These are phyloP conservation scores for Cataglyphis cursor DNA, from an alignment of 2,888 invertebrate species.

Conservation along the genomic window DNA sequence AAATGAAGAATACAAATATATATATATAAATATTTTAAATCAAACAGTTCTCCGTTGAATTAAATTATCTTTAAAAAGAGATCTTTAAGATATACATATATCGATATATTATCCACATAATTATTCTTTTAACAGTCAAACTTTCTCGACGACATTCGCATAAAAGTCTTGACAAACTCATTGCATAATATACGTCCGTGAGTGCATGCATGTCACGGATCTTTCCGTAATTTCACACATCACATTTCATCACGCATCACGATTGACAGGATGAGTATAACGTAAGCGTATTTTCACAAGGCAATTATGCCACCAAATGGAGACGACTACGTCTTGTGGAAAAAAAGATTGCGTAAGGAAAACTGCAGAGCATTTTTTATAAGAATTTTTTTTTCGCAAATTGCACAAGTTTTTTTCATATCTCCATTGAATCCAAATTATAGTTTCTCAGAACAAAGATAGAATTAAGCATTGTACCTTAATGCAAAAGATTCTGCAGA, in stretches of 20 bases:
- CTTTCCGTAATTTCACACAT: slow-evolving; percentile 6
- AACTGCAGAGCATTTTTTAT: slow-evolving; percentile 12
- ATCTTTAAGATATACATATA: neutral
- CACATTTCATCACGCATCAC: slow-evolving; percentile 42
- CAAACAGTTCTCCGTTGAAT: neutral
- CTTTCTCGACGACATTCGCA: slow-evolving; percentile 34
- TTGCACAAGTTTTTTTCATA: neutral
- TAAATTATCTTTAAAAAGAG: slow-evolving; percentile 15
- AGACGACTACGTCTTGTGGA: neutral
- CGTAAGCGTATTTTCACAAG: slow-evolving; percentile 39
- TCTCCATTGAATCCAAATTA: neutral
- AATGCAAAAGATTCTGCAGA: neutral
- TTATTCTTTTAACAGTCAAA: slow-evolving; percentile 55
- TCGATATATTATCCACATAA: slow-evolving; percentile 34
- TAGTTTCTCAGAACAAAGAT: neutral
- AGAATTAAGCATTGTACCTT: neutral
- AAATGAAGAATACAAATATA: neutral
- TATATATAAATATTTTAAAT: neutral
- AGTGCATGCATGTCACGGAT: slow-evolving; percentile 43
- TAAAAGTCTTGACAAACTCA: slow-evolving; percentile 30
- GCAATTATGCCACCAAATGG: slow-evolving; percentile 29
- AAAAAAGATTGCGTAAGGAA: neutral
- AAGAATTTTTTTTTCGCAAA: slow-evolving; percentile 5
- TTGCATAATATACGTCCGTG: slow-evolving; percentile 39
- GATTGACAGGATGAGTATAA: slow-evolving; percentile 43